Conservation (phyloP, 2,113 vertebrate species). For the Naja naja region DNA sequence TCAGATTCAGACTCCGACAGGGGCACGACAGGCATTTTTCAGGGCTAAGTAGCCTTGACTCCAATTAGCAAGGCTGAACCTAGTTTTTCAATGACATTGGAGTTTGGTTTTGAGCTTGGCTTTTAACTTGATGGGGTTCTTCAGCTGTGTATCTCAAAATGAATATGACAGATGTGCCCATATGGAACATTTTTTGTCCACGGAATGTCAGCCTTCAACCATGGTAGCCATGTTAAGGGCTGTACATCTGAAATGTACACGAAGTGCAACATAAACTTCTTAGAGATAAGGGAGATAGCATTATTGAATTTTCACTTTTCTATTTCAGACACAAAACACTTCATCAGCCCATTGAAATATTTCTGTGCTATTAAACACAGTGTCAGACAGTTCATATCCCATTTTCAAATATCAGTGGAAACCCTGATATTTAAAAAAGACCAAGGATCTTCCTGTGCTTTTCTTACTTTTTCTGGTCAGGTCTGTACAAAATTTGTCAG, state of each 20-base stretch:
- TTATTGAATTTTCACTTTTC: background rate
- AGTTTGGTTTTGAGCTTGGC: background rate
- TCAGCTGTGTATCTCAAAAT: background rate
- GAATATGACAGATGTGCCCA: background rate
- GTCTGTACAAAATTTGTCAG: background rate
- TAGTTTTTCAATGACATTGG: background rate
- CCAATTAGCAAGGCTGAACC: background rate
- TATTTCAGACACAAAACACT: background rate
- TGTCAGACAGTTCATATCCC: background rate
- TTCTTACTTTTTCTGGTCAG: background rate
- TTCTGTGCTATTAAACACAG: background rate
- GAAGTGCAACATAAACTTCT: background rate
- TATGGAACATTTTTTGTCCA: background rate
- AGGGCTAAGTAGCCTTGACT: background rate
- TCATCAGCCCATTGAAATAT: background rate
- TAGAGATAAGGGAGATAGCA: background rate
- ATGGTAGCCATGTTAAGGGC: background rate
- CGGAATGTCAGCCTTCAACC: background rate
- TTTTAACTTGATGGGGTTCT: background rate
- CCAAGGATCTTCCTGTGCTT: background rate
- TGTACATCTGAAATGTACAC: background rate
- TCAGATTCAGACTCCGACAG: too few relatives aligned
- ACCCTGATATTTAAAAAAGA: background rate
- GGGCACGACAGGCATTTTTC: background rate
- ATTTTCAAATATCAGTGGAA: background rate